Conservation (phyloP, 1,140 invertebrate genomes). For the Drosophila sulfurigaster region DNA sequence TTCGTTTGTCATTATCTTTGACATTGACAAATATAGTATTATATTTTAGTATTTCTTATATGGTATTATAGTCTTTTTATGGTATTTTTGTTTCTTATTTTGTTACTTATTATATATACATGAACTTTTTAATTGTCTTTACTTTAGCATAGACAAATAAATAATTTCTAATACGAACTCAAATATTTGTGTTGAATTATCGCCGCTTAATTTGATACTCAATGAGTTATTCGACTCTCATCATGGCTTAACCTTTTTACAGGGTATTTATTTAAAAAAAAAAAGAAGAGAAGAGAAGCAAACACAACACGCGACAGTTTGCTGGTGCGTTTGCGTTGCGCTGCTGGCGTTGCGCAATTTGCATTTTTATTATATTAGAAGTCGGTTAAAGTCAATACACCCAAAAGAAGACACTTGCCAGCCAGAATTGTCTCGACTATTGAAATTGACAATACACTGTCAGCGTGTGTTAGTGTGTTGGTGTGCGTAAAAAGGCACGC, state of each 20-base stretch:
- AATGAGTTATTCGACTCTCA: too few species aligned
- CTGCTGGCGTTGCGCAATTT: conserved; percentile 57
- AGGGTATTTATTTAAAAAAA: conserved; percentile 1
- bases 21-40: too few species aligned
- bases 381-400: conserved; percentile 75
- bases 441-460: conserved; percentile 40
- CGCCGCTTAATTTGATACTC: too few species aligned
- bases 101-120: too few species aligned
- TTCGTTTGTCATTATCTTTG: too few species aligned
- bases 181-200: too few species aligned
- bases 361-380: conserved; percentile 77
- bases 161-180: too few species aligned
- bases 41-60: too few species aligned
- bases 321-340: conserved; percentile 7
- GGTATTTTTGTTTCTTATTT: too few species aligned
- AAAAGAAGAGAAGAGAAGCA: background rate
- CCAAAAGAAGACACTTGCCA: conserved; percentile 36
- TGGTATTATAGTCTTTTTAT: too few species aligned
- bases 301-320: conserved; percentile 26
- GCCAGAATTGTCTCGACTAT: conserved; percentile 46
- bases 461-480: background rate
- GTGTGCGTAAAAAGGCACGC: conserved; percentile 15
- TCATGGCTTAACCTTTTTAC: background rate
- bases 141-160: too few species aligned
- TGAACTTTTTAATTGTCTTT: too few species aligned